Base-by-base conservation (phyloP, 2,797 vertebrate species). In the Carapus acus region DNA sequence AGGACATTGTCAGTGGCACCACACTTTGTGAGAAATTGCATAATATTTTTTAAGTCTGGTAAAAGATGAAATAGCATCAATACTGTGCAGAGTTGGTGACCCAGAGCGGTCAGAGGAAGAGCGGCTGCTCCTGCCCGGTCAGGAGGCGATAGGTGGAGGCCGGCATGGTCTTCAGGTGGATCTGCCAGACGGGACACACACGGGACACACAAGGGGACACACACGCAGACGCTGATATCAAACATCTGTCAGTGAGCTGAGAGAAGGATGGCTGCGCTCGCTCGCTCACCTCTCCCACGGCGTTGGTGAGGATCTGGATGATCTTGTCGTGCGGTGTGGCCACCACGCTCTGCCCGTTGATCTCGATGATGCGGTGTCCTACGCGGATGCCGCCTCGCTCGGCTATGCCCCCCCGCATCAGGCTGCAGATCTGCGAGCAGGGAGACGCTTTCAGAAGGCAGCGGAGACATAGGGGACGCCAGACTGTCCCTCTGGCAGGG, bases 151-250 rank as follows among this genome's bases (percentile, higher is more conserved):
- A 99, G 0, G 96, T 98, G 13, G 96, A 93, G 1, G 91, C 91
- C 0, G 94, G 94, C 95, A 99, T 99, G 0, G 92, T 99, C 90
- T 98, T 99, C 85, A 99, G 87, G 71, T 94, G 93, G 44, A 98
- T 94, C 96, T 98, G 65, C 9, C 22, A 33, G 40, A 33, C 3
- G 7, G 63, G 14, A 62, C 23, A 71, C 0, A 9, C 44, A 49
- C n/a, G n/a, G n/a, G n/a, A n/a, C n/a, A n/a, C n/a, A n/a, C n/a
- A n/a, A n/a, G n/a, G n/a, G n/a, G n/a, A n/a, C n/a, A n/a, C n/a
- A n/a, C n/a, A n/a, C n/a, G n/a, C n/a, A n/a, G n/a, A n/a, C n/a
- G n/a, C n/a, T n/a, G n/a, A n/a, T n/a, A n/a, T n/a, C n/a, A n/a
- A n/a, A n/a, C 24, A 27, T 27, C 14, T 33, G 3, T 33, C 12